Base-by-base conservation (phyloP, 2,797 vertebrate genomes). In the Molossus molossus region DNA sequence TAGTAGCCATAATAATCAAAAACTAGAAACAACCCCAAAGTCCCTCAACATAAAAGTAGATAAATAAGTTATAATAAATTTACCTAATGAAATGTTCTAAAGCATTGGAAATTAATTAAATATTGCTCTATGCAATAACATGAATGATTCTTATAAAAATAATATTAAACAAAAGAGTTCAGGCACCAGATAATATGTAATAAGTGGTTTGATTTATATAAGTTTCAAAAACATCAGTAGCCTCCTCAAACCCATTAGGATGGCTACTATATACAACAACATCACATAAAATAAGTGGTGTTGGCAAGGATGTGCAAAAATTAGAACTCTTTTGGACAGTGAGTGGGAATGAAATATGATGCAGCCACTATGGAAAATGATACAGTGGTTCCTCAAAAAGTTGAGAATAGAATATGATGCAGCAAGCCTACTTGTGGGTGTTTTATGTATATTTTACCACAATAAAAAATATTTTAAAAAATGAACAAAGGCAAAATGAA, bases 191-290 rank as follows among this genome's bases (percentile, higher is more conserved):
- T 40, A 58, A 75, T 27, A 37, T 3, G 0, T 29, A 65, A 37
- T 48, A 25, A 94, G 55, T 84, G 13, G 9, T 65, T 95, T 45
- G 50, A 53, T 83, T 64, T 60, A 70, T 72, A n/a, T 23, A n/a
- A 90, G 76, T 17, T 53, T 94, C 77, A 84, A 83, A 87, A 92
- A 67, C 69, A 77, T 62, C 69, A 64, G 25, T 17, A 72, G 77
- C 9, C 33, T 79, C 33, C 64, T 87, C 45, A 75, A 9, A 69
- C 2, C 1, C 40, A 17, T 55, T 60, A 90, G 25, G 21, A 9
- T 90, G 62, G 70, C 27, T 82, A 8, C 50, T 90, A 18, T 64
- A 79, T 0, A 33, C 72, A 86, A 79, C 25, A 17, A 33, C 55
- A 65, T 20, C 7, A 58, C 33, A 65, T 83, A 53, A 86, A 75